Evolutionary conservation across 53 echinoderm and acorn worm species (phyloP).

Genomic region (Astropecten irregularis): DNA sequence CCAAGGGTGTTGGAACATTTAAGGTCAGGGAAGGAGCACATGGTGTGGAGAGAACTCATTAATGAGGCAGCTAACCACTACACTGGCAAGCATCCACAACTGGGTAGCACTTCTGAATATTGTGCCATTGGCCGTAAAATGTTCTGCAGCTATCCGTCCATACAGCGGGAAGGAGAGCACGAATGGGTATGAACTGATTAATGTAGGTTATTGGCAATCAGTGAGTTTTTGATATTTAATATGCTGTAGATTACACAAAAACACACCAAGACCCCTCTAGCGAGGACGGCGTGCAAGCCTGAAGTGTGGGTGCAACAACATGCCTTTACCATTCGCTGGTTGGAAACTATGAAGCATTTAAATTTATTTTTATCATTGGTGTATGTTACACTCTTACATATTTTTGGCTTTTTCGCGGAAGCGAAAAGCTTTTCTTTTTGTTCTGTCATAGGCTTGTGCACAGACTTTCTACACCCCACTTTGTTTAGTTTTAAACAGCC

Average conservation of each 20-base stretch:
- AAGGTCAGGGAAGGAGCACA: not conserved
- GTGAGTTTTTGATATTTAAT: too few species aligned
- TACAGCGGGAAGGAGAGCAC: slow-evolving; percentile 38
- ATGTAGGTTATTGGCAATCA: not conserved
- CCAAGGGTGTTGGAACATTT: slow-evolving; percentile 8
- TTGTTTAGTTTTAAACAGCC: too few species aligned
- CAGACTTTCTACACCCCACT: too few species aligned
- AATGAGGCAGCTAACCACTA: slow-evolving; percentile 39
- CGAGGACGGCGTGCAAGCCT: too few species aligned
- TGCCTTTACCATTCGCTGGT: too few species aligned
- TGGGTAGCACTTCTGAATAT: slow-evolving; percentile 8
- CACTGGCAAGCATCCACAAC: not conserved
- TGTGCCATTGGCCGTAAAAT: slow-evolving; percentile 23
- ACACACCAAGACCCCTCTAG: too few species aligned
- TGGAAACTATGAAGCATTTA: not conserved
- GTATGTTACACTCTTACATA: not conserved
- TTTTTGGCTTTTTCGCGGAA: not conserved
- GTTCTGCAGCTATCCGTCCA: slow-evolving; percentile 16
- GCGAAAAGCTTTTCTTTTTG: too few species aligned
- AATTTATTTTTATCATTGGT: not conserved
- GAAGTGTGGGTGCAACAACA: too few species aligned
- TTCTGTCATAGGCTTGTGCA: too few species aligned
- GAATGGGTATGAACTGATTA: slow-evolving; percentile 35
- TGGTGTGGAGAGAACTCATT: slow-evolving; percentile 29
- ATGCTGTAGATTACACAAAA: too few species aligned